A percentile compares a stretch with the other conserved stretches of the same genome.
These are phyloP conservation scores for Folsomia manolachei DNA, from an alignment of 2,888 invertebrate species.

Conservation along the genomic window DNA sequence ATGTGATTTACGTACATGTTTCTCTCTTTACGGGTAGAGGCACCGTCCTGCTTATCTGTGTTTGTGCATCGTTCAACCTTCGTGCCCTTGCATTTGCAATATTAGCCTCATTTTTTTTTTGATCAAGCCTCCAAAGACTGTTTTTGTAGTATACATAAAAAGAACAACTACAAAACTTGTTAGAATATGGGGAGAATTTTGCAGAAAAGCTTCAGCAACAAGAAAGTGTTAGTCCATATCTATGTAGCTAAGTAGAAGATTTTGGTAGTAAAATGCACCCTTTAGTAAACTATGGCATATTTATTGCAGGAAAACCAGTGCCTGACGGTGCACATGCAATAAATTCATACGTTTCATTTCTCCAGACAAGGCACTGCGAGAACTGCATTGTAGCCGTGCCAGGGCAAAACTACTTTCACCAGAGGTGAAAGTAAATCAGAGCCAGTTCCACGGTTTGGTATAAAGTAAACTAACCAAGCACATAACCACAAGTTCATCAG, in stretches of 20 bases:
- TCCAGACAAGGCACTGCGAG: not conserved
- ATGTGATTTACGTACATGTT: not conserved
- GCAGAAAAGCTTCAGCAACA: not conserved
- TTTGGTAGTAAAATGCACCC: not conserved
- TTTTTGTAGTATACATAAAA: too few relatives aligned
- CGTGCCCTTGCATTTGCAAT: too few relatives aligned
- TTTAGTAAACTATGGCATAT: not conserved
- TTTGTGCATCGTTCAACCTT: too few relatives aligned
- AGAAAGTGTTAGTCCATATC: too few relatives aligned
- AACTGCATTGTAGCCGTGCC: too few relatives aligned
- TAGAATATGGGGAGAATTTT: not conserved
- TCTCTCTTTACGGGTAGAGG: too few relatives aligned
- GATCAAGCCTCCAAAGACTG: too few relatives aligned
- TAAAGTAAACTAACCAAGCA: not conserved
- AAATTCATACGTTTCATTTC: conserved; percentile 13
- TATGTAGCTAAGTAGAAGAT: not conserved
- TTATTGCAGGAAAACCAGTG: not conserved
- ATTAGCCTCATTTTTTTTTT: too few relatives aligned
- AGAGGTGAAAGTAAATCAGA: not conserved
- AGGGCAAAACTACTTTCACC: not conserved
- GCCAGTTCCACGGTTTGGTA: too few relatives aligned
- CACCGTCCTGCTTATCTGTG: too few relatives aligned
- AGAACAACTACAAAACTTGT: too few relatives aligned
- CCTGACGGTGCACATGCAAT: conserved; percentile 3
- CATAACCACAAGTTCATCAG: not conserved